phyloP scores from a whole-genome alignment of 2,113 vertebrate species.

The Microcebus ravelobensis region DNA sequence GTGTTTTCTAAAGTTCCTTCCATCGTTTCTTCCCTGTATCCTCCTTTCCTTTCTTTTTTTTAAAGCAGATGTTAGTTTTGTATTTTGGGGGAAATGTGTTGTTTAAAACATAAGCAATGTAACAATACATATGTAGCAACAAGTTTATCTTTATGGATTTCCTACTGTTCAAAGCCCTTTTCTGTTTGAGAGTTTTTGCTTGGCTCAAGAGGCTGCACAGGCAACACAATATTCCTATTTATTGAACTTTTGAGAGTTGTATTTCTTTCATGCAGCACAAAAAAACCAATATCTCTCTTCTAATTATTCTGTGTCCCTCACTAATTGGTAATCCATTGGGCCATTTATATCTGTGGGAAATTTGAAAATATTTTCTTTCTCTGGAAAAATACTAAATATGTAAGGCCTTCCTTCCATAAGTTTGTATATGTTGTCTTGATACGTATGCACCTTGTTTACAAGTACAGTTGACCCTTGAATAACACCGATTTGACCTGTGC shows the following conservation, averaged over 20 bases:
- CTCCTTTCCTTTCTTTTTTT: neutral
- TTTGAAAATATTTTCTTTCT: slow-evolving; percentile 4
- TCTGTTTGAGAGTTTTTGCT: neutral
- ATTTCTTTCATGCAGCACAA: neutral
- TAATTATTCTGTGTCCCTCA: neutral
- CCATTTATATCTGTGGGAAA: neutral
- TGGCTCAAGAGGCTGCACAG: neutral
- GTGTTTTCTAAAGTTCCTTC: neutral
- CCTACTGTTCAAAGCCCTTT: neutral
- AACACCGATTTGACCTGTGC: too few species aligned
- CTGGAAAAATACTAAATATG: neutral
- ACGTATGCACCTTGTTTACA: neutral
- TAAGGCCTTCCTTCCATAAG: neutral
- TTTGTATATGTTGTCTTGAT: neutral
- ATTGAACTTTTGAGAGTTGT: neutral
- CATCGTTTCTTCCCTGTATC: neutral
- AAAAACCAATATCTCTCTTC: neutral
- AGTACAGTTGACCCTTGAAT: neutral
- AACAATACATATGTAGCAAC: neutral
- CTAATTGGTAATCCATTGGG: neutral
- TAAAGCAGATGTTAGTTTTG: neutral
- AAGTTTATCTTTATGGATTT: neutral
- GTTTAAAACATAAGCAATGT: neutral
- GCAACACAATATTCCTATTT: neutral
- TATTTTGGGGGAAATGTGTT: neutral